A percentile compares a stretch with the other conserved stretches of the same genome.
These are phyloP conservation scores for Pangasius djambal DNA, from an alignment of 2,797 vertebrate species.

Conservation along the genomic window DNA sequence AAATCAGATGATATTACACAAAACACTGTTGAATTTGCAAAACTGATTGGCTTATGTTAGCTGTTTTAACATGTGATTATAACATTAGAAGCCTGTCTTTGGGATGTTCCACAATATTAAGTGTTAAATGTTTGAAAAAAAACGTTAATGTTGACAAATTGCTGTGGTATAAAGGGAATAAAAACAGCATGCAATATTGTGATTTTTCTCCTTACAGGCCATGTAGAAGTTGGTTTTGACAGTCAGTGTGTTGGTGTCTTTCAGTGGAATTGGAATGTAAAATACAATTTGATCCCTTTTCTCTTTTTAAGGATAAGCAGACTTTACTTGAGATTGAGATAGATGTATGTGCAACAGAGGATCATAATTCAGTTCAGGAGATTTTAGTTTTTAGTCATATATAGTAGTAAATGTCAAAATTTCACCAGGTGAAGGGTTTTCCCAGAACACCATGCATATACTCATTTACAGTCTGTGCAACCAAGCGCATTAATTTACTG, in stretches of 20 bases:
- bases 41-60: background rate
- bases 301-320: background rate
- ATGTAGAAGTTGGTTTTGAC: background rate
- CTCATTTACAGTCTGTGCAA: constrained; percentile 35
- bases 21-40: background rate
- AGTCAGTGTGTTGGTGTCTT: background rate
- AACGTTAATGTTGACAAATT: background rate
- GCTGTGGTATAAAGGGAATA: background rate
- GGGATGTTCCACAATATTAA: background rate
- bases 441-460: background rate
- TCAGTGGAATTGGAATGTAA: background rate
- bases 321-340: background rate
- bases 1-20: background rate
- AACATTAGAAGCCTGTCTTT: background rate
- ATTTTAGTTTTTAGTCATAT: background rate
- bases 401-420: background rate
- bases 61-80: background rate
- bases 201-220: background rate
- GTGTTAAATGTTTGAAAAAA: background rate
- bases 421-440: constrained; percentile 6
- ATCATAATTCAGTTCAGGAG: background rate
- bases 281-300: background rate
- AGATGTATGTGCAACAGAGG: background rate
- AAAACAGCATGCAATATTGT: background rate
- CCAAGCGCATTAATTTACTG: constrained; percentile 19